Percentiles rank a stretch among this genome's conserved stretches.
Evolutionary conservation across 1,140 invertebrate species (phyloP).

Genomic region (Heterodera carotae): DNA sequence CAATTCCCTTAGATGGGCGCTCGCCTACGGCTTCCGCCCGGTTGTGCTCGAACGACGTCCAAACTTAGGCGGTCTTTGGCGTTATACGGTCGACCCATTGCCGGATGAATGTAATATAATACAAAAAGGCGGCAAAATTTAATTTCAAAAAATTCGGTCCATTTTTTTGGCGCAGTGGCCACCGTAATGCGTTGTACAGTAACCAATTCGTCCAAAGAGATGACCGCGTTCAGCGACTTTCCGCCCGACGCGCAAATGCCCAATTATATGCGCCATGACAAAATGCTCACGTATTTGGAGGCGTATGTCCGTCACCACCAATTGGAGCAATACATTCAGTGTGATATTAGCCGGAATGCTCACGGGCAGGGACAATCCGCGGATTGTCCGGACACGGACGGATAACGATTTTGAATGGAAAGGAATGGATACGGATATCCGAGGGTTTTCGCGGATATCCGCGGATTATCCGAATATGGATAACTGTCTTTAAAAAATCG

Average conservation of each 20-base stretch:
- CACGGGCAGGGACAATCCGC: no score
- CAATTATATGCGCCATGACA: constrained; percentile 28
- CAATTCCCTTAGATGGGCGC: constrained; percentile 45
- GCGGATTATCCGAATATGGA: no score
- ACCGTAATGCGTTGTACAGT: constrained; percentile 66
- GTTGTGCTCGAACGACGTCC: constrained; percentile 66
- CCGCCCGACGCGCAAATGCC: constrained; percentile 62
- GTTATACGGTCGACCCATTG: constrained; percentile 43
- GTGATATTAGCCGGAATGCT: not conserved
- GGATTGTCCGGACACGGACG: no score
- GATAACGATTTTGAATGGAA: no score
- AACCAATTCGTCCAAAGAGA: constrained; percentile 69
- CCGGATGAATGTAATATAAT: not conserved
- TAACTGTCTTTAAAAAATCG: no score
- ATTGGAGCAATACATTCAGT: constrained; percentile 56
- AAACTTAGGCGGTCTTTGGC: constrained; percentile 66
- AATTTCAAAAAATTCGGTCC: not conserved
- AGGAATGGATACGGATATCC: no score
- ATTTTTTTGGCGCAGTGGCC: not conserved
- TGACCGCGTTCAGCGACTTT: constrained; percentile 69
- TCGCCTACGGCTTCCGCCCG: constrained; percentile 52
- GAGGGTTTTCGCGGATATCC: no score
- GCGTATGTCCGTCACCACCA: constrained; percentile 66
- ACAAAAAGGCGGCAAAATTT: no score
- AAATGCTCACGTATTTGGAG: constrained; percentile 17